These are phyloP conservation scores for Odocoileus virginianus DNA, from an alignment of 2,113 vertebrate species.

Conservation along the genomic window DNA sequence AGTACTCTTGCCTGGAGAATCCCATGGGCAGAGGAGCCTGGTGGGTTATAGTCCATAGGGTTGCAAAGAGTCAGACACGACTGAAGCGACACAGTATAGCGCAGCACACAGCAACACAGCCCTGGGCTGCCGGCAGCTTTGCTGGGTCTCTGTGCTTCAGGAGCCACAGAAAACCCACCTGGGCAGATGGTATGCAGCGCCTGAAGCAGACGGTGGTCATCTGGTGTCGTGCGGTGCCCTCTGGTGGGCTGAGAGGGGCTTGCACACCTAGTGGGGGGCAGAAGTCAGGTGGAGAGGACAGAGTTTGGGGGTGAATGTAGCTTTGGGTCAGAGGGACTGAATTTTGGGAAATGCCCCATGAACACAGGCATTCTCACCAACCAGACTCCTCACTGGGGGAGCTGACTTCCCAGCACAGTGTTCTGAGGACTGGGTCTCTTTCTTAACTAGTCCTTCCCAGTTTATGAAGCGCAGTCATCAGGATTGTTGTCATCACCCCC, in stretches of 20 bases:
- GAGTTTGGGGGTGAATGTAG: neutral
- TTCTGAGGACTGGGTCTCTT: neutral
- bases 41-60: neutral
- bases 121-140: neutral
- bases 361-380: neutral
- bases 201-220: neutral
- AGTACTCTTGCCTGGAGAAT: neutral
- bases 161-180: neutral
- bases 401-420: neutral
- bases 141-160: neutral
- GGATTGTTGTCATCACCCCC: neutral
- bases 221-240: constrained; percentile 42
- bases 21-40: neutral
- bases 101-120: no score
- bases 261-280: neutral
- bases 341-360: neutral
- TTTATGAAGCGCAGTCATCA: neutral
- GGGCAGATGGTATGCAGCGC: neutral
- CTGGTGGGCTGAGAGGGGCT: constrained; percentile 44
- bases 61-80: neutral
- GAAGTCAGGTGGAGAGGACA: accelerated
- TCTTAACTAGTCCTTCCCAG: neutral
- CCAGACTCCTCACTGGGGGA: neutral
- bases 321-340: neutral
- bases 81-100: neutral